Conservation (phyloP, 2,797 vertebrate genomes). For the Cottoperca gobio region DNA sequence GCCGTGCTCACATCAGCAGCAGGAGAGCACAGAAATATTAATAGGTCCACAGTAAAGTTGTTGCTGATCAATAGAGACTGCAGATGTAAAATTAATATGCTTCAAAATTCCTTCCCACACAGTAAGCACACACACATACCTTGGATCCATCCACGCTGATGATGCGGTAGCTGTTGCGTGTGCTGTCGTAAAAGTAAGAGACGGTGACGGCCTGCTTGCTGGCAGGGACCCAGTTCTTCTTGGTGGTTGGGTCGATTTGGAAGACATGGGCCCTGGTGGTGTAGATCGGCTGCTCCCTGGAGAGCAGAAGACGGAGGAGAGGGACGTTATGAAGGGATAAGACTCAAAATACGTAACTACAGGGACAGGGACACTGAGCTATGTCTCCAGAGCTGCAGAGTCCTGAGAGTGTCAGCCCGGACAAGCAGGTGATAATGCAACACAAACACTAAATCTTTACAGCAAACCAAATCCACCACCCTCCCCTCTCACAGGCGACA, state of each 20-base stretch:
- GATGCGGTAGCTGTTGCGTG: slow-evolving; percentile 97
- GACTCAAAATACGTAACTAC: neutral
- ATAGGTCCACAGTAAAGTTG: neutral
- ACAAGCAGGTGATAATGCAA: slow-evolving; percentile 69
- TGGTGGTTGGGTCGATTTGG: slow-evolving; percentile 98
- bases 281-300: slow-evolving; percentile 99
- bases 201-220: slow-evolving; percentile 98
- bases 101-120: too few species aligned
- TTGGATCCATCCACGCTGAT: slow-evolving; percentile 98
- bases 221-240: slow-evolving; percentile 98
- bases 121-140: slow-evolving; percentile 86
- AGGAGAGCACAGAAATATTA: neutral
- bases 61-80: slow-evolving; percentile 14
- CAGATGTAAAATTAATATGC: neutral
- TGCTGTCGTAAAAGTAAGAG: slow-evolving; percentile 98
- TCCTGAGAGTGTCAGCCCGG: slow-evolving; percentile 12
- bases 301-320: slow-evolving; percentile 63
- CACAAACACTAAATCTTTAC: slow-evolving; percentile 64
- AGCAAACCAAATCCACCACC: slow-evolving; percentile 59
- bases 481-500: slow-evolving; percentile 36
- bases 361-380: neutral
- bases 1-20: neutral
- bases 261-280: slow-evolving; percentile 98
- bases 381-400: slow-evolving; percentile 31
- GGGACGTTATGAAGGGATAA: slow-evolving; percentile 28